Evolutionary conservation across 2,888 invertebrate genomes (phyloP), one percentile per base, ranked within the genome.

Genomic region (Pseudanteris insignis): DNA sequence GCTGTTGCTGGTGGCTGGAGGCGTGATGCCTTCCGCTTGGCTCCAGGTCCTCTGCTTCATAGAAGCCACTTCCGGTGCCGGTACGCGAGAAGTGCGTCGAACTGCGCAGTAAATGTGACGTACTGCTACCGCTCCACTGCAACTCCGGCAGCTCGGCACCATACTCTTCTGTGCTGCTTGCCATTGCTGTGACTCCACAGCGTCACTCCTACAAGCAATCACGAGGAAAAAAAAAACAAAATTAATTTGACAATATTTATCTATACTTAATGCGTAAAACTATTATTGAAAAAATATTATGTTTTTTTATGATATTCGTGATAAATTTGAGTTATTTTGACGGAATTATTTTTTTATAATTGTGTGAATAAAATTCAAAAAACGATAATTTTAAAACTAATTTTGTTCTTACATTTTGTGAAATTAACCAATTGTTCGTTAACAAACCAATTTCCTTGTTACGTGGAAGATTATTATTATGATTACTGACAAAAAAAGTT

Each of bases 1-100:
- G 89, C 83, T 65, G 90, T 87, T 66, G 89, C 14, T 41, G 55
- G 48, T 57, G 46, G 29, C 40, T 40, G 18, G 14, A 64, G 57
- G 61, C 67, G 84, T 69, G 88, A 82, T 73, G 73, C 14, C 82
- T 82, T 64, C 82, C 70, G 13, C 54, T 63, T 2, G 76, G 72
- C 51, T 78, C 79, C 43, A 78, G 73, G 63, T 80, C 80, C 68
- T 80, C 80, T 6, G 80, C 79, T 54, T 81, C 80, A 70, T 77
- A 81, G 62, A 79, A 76, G 64, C 73, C 73, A 55, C 72, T 60
- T 51, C 68, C 62, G 47, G 67, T 54, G 79, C 83, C 71, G 82
- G 82, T 80, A 81, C 85, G 83, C 80, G 75, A 81, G 62, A 73
- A 74, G 51, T 74, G 71, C 13, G 69, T 64, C 43, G 69, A 68